A percentile compares a stretch with the other conserved stretches of the same genome.
Evolutionary conservation across 2,113 vertebrate species (phyloP).

Genomic region (Zeus faber): DNA sequence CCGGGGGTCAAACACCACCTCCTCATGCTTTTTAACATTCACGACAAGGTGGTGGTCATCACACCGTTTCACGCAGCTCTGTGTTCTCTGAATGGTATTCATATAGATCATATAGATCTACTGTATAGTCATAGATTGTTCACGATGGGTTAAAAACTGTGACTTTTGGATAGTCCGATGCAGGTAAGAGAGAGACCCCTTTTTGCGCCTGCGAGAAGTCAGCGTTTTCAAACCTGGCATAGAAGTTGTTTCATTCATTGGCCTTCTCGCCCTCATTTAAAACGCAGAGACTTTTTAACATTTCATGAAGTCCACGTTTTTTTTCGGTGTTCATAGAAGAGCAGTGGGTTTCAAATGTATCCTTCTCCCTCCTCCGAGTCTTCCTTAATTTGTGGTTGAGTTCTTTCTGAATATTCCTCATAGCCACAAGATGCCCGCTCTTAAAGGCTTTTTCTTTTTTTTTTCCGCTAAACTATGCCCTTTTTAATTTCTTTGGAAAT

Average conservation of each 20-base stretch:
- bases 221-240: neutral
- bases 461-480: neutral
- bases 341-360: neutral
- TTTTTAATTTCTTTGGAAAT: too few species aligned
- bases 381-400: conserved; percentile 2
- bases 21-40: too few species aligned
- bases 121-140: too few species aligned
- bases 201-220: neutral
- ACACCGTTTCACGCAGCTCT: too few species aligned
- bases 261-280: neutral
- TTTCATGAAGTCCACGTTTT: conserved; percentile 2
- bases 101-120: neutral
- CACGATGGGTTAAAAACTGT: neutral
- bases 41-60: too few species aligned
- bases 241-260: neutral
- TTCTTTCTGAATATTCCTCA: conserved; percentile 1
- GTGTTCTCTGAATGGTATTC: neutral
- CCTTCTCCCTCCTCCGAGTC: neutral
- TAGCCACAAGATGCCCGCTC: neutral
- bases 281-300: neutral
- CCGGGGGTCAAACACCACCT: too few species aligned
- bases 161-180: neutral
- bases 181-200: conserved; percentile 4
- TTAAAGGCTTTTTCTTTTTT: neutral
- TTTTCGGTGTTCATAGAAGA: neutral